These are phyloP conservation scores for Syndactyla subalaris DNA, from an alignment of 2,797 vertebrate genomes.

Conservation along the genomic window DNA sequence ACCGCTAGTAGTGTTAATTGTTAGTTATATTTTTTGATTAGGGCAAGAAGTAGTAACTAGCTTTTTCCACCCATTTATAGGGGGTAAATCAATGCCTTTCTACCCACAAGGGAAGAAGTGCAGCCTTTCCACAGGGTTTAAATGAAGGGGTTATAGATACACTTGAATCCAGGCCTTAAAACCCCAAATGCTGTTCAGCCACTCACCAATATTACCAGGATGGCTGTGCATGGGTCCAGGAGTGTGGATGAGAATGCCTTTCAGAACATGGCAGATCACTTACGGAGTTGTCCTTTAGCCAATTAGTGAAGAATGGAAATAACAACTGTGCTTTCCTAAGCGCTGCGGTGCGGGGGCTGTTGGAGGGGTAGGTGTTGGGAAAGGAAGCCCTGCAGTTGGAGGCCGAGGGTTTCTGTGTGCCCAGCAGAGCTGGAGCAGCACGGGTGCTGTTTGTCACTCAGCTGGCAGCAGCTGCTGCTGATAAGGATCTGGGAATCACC, in stretches of 20 bases:
- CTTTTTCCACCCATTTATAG: conserved; percentile 20
- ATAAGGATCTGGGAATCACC: conserved; percentile 61
- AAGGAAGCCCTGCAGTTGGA: background rate
- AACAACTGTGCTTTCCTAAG: background rate
- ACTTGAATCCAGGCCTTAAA: conserved; percentile 68
- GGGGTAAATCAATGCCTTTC: conserved; percentile 34
- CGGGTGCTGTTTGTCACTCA: conserved; percentile 44
- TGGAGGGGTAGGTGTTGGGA: background rate
- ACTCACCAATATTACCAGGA: conserved; percentile 7
- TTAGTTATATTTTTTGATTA: background rate
- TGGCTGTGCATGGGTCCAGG: conserved; percentile 44
- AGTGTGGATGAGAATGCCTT: background rate
- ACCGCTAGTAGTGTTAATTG: background rate
- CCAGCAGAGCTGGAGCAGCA: accelerated
- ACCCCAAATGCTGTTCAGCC: conserved; percentile 57
- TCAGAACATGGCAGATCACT: background rate
- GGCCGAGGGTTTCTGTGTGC: background rate
- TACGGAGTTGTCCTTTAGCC: background rate
- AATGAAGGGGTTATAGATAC: conserved; percentile 44
- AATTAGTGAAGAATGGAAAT: background rate
- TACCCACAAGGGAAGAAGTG: conserved; percentile 37
- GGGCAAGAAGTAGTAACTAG: background rate
- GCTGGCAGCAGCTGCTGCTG: conserved; percentile 74
- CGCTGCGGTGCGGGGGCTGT: background rate
- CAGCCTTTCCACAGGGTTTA: conserved; percentile 57